phyloP scores from a whole-genome alignment of 2,888 invertebrate species.

The Himalopsyche kuldschensis region DNA sequence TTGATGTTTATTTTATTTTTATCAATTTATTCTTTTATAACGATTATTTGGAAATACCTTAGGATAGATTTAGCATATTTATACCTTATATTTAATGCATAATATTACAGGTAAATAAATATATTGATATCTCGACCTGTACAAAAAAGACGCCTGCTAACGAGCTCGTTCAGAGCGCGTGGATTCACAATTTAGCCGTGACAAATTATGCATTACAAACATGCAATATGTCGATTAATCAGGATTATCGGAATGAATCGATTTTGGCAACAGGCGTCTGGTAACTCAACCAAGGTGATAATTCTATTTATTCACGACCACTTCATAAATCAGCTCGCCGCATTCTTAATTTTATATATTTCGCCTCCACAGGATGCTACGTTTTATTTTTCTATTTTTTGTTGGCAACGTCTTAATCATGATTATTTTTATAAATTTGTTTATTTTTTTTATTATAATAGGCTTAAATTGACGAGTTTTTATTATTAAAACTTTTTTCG shows the following conservation, averaged over 20 bases:
- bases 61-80: no score
- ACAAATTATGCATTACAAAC: conserved; percentile 31
- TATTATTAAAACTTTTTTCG: no score
- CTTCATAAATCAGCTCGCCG: conserved; percentile 3
- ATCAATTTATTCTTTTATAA: no score
- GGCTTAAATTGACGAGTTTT: no score
- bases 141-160: conserved; percentile 10
- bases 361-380: not conserved
- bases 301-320: conserved; percentile 5
- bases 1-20: no score
- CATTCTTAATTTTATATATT: not conserved
- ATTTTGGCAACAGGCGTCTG: conserved; percentile 22
- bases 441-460: no score
- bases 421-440: not conserved
- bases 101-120: not conserved
- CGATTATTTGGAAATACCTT: no score
- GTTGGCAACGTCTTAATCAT: not conserved
- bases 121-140: not conserved
- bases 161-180: conserved; percentile 19
- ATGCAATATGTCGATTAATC: conserved; percentile 36
- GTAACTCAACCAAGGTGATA: not conserved
- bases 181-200: conserved; percentile 12
- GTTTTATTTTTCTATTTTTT: not conserved
- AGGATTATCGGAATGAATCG: conserved; percentile 33
- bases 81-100: no score